A percentile compares a stretch with the other conserved stretches of the same genome.
Conservation (phyloP, 2,888 invertebrate genomes). For the Pycnomerus fuliginosus region DNA sequence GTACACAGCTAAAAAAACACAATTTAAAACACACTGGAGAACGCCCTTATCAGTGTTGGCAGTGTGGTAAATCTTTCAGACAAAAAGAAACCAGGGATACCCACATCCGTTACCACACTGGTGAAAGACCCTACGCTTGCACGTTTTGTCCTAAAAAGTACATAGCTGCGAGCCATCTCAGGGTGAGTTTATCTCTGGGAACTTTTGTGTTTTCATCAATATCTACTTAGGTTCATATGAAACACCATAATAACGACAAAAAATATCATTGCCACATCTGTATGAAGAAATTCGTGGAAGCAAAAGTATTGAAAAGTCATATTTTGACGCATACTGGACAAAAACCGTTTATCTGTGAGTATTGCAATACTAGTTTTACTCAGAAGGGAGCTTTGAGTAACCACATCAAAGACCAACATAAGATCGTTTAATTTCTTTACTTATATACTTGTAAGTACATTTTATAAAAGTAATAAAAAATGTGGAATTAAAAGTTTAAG, state of each 20-base stretch:
- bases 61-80: slow-evolving; percentile 49
- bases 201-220: slow-evolving; percentile 9
- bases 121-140: slow-evolving; percentile 48
- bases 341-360: slow-evolving; percentile 42
- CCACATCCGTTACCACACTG: slow-evolving; percentile 50
- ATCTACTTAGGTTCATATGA: slow-evolving; percentile 44
- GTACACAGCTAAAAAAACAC: slow-evolving; percentile 49
- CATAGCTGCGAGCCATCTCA: slow-evolving; percentile 48
- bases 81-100: slow-evolving; percentile 51
- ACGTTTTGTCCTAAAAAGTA: slow-evolving; percentile 48
- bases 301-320: slow-evolving; percentile 44
- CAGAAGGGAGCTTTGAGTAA: slow-evolving; percentile 30
- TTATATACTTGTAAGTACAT: not conserved
- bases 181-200: slow-evolving; percentile 36
- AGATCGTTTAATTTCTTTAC: slow-evolving; percentile 1
- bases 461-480: slow-evolving; percentile 5
- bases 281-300: slow-evolving; percentile 43
- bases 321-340: slow-evolving; percentile 44
- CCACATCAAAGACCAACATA: slow-evolving; percentile 19
- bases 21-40: slow-evolving; percentile 48
- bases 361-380: slow-evolving; percentile 42
- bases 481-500: not conserved
- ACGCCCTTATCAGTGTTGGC: slow-evolving; percentile 50
- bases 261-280: slow-evolving; percentile 46
- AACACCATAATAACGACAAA: slow-evolving; percentile 40